Base-by-base conservation (phyloP, 2,888 invertebrate species). In the Unio pictorum region DNA sequence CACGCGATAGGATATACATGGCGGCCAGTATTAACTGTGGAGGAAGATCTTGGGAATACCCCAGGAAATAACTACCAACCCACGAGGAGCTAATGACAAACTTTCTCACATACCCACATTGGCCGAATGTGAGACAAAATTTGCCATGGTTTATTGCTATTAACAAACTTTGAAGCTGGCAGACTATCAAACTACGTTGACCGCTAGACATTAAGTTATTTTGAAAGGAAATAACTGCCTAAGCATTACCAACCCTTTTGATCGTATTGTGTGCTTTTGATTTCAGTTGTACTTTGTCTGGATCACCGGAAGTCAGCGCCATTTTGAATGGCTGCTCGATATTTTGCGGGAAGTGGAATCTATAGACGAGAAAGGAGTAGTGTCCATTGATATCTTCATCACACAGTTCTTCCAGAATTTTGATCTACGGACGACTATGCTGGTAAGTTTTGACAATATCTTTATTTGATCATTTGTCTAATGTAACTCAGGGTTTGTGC, bases 321-420 rank as follows among this genome's bases (percentile, higher is more conserved):
- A 23, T 23, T 23, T 23, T 23, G 23, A 23, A 23, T 23, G 23
- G 23, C 23, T 23, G 23, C 23, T 23, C 23, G 23, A 23, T 23
- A 23, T 23, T 23, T 23, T 23, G 23, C 23, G 23, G 76, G 92
- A 93, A 69, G 91, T 93, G 4, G 93, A 93, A 85, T 88, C 89
- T 58, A 88, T 89, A 20, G 93, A 93, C 84, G 84, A 84, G 54
- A 90, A 91, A 63, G 89, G 91, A 67, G 89, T 92, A 55, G 91
- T 93, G 8, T 91, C 91, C 60, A 85, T 84, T 20, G 93, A 93
- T 83, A 92, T 93, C 72, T 93, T 93, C 84, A 92, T 93, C 71
- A 93, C 93, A 0, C 92, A 93, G 83, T 92, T 93, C 86, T 93
- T 92, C 83, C 91, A 93, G 80, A 93, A 93, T 85, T 93, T 92